A percentile compares a stretch with the other conserved stretches of the same genome.
These are phyloP conservation scores for Tachina lurida DNA, from an alignment of 2,888 invertebrate species.

Conservation along the genomic window DNA sequence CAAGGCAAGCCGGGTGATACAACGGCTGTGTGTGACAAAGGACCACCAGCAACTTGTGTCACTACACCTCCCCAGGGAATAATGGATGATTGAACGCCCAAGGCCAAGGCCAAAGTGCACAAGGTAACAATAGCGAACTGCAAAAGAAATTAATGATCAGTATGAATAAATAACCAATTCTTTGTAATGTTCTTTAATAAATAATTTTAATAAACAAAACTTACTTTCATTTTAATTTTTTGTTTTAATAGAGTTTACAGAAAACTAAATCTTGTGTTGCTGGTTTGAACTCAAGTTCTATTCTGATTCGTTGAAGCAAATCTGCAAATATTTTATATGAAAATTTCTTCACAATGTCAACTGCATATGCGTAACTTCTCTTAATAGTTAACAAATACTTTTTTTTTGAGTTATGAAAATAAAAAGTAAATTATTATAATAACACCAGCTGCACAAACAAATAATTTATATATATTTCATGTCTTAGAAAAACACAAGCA, in stretches of 20 bases:
- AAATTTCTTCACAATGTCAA: neutral
- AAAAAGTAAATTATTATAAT: neutral
- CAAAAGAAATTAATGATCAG: neutral
- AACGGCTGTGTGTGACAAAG: constrained; percentile 77
- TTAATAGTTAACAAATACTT: neutral
- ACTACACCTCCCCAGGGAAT: constrained; percentile 75
- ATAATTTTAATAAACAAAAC: neutral
- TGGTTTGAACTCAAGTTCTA: constrained; percentile 61
- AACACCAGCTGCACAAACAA: neutral
- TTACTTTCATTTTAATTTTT: constrained; percentile 71
- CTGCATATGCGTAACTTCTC: neutral
- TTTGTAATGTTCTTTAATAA: neutral
- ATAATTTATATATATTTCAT: neutral
- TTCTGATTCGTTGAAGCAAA: constrained; percentile 61
- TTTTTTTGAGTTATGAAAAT: neutral
- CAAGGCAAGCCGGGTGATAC: constrained; percentile 64
- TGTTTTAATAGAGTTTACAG: constrained; percentile 32
- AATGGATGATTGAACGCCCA: constrained; percentile 79
- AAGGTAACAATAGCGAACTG: constrained; percentile 78
- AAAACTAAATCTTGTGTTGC: constrained; percentile 60
- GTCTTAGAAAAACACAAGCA: neutral
- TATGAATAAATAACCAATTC: constrained; percentile 73
- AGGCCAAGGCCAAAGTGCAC: constrained; percentile 79
- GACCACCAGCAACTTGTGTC: constrained; percentile 72
- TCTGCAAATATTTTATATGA: constrained; percentile 64